Base-by-base conservation (phyloP, 2,888 invertebrate genomes). In the Idaea straminata region DNA sequence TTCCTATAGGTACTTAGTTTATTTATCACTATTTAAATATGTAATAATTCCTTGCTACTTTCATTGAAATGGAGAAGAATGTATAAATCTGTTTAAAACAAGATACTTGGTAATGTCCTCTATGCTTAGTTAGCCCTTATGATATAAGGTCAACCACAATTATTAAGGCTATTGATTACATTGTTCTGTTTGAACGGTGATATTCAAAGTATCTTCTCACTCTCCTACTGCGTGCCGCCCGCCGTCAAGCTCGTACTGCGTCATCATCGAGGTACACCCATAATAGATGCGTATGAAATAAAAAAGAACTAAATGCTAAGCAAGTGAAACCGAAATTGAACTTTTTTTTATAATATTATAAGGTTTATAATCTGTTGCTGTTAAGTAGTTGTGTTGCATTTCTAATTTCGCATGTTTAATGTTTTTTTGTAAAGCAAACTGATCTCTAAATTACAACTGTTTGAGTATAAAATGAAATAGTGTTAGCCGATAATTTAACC, bases 151-250 rank as follows among this genome's bases (percentile, higher is more conserved):
- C 7, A 47, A 10, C 47, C 7, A 47, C 47, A 47, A 47, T 47
- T 47, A 47, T 25, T 25, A 25, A n/a, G 47, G 47, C 13, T 10
- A 47, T 7, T 47, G 47, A 47, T 47, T 47, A 10, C 13, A 47
- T 47, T 47, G 47, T 47, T 47, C 79, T 82, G 78, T 72, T 73
- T 87, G 83, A 83, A 86, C 79, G 73, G 74, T 69, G 72, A 76
- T 81, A 83, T 82, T 82, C 83, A 88, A 89, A 86, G 76, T 75
- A 80, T 82, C 81, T 79, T 86, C 86, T 89, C 87, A 88, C 81
- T 80, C 76, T 69, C 77, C 80, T 82, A 83, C 85, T 84, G 84
- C 86, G 84, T 89, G 87, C 84, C 83, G 80, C 80, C 82, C 81
- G 82, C 79, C 82, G 77, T 78, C 78, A 68, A 74, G 13, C 59